Evolutionary conservation across 2,797 vertebrate genomes (phyloP).

Genomic region (Eidolon dupreanum): DNA sequence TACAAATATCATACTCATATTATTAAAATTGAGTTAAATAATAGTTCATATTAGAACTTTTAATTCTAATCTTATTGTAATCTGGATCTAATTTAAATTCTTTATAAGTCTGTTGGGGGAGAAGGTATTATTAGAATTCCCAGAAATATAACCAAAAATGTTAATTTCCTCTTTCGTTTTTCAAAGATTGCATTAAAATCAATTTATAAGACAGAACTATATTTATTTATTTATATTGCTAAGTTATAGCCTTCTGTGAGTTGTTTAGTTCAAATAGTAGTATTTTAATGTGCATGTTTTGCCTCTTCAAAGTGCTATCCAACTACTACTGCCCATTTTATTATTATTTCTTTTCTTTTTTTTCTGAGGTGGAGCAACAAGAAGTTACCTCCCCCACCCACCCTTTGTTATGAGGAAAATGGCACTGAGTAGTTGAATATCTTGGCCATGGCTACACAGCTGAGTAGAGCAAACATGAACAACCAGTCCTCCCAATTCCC

Average conservation of each 20-base stretch:
- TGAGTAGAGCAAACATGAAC: background rate
- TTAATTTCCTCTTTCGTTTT: background rate
- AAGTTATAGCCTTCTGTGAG: background rate
- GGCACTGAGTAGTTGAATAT: background rate
- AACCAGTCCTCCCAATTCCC: background rate
- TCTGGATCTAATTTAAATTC: background rate
- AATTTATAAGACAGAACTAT: background rate
- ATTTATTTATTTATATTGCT: background rate
- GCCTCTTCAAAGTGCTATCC: background rate
- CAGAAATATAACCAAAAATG: background rate
- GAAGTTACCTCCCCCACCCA: background rate
- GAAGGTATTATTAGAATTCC: background rate
- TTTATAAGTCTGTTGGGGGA: background rate
- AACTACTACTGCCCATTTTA: background rate
- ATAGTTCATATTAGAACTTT: background rate
- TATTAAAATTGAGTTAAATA: background rate
- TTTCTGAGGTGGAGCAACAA: background rate
- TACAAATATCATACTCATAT: background rate
- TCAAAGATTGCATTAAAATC: conserved; percentile 26
- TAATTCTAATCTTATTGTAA: background rate
- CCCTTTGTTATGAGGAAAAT: background rate
- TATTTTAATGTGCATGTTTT: background rate
- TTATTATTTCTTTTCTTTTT: background rate
- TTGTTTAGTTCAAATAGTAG: background rate
- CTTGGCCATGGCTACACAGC: background rate